phyloP scores from a whole-genome alignment of 2,888 invertebrate genomes.

The Phorcus lineatus region DNA sequence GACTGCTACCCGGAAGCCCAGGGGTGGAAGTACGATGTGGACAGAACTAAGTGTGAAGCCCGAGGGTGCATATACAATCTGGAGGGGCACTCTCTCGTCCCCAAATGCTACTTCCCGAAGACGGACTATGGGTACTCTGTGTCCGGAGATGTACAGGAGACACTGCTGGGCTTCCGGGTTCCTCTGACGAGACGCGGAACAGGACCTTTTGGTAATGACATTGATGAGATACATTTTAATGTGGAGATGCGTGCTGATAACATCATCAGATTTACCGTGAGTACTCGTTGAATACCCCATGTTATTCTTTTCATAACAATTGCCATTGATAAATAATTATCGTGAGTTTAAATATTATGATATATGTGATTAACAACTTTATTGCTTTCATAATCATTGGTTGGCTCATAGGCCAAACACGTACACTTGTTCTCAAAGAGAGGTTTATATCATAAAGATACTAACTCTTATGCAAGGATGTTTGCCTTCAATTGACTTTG shows the following conservation, averaged over 20 bases:
- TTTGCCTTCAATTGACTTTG: no score
- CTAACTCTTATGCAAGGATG: no score
- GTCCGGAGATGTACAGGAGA: conserved; percentile 27
- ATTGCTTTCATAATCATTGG: no score
- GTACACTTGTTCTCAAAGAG: no score
- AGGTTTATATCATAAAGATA: no score
- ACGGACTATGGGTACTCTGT: conserved; percentile 46
- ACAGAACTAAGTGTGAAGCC: conserved; percentile 45
- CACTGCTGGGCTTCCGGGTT: conserved; percentile 38
- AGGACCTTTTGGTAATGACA: conserved; percentile 51
- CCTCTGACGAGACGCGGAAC: conserved; percentile 40
- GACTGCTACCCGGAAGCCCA: conserved; percentile 55
- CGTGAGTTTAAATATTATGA: no score
- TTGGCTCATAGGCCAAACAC: no score
- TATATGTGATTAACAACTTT: no score
- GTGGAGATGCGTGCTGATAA: conserved; percentile 55
- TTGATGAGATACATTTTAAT: conserved; percentile 44
- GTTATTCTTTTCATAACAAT: no score
- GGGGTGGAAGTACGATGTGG: conserved; percentile 39
- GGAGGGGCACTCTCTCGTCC: conserved; percentile 22
- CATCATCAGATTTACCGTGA: conserved; percentile 57
- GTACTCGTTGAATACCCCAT: neutral
- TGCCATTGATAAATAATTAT: no score
- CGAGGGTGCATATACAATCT: conserved; percentile 46
- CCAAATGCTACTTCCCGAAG: conserved; percentile 46